These are phyloP conservation scores for Bungarus multicinctus DNA, from an alignment of 2,113 vertebrate species.

Conservation along the genomic window DNA sequence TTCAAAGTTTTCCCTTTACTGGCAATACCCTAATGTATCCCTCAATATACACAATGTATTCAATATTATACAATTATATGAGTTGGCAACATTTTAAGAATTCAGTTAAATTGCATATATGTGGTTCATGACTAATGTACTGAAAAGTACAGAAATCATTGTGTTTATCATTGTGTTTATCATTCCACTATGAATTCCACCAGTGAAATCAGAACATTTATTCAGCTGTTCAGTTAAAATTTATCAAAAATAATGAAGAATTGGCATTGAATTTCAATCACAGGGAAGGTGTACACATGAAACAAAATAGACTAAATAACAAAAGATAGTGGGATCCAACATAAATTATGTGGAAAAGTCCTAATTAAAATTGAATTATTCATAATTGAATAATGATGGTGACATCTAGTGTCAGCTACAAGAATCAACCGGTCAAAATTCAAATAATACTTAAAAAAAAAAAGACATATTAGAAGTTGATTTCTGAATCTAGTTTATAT, in stretches of 20 bases:
- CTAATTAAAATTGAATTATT: neutral
- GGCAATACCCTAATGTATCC: neutral
- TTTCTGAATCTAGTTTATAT: neutral
- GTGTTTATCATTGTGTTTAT: neutral
- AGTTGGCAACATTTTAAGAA: neutral
- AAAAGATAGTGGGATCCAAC: neutral
- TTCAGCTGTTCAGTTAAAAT: neutral
- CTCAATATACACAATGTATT: neutral
- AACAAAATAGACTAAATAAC: neutral
- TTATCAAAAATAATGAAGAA: neutral
- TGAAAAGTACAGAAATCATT: neutral
- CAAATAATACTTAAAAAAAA: neutral
- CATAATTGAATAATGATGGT: conserved; percentile 23
- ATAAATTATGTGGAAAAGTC: neutral
- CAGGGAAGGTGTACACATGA: neutral
- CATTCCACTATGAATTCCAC: neutral
- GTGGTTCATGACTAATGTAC: neutral
- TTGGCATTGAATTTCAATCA: neutral
- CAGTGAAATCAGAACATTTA: neutral
- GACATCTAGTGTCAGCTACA: conserved; percentile 36
- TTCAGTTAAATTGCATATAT: neutral
- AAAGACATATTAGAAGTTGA: neutral
- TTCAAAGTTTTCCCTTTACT: neutral
- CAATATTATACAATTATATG: neutral
- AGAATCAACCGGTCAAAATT: neutral